phyloP scores from a whole-genome alignment of 2,113 vertebrate species.

The Cyanoliseus patagonus region DNA sequence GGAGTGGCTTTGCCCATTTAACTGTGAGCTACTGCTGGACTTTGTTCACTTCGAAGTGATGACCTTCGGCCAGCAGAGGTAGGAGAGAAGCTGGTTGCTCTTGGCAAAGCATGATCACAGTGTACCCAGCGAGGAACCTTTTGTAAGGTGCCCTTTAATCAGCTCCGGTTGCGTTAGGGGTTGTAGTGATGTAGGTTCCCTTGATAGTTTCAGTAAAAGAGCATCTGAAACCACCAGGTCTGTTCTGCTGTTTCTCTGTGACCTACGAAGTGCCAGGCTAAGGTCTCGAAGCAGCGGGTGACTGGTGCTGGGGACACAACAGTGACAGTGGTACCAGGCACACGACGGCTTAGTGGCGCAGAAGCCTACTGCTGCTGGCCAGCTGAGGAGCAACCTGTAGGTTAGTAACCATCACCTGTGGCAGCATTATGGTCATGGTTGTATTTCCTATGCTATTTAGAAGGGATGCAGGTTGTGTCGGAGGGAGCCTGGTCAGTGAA shows the following conservation, averaged over 20 bases:
- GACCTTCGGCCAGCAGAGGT: constrained; percentile 30
- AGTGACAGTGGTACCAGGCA: rapidly evolving
- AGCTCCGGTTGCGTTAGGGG: not conserved
- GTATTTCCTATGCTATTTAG: not conserved
- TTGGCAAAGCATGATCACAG: not conserved
- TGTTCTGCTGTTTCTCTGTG: not conserved
- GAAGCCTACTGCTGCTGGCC: not conserved
- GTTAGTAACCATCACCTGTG: not conserved
- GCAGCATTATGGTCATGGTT: not conserved
- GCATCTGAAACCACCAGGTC: not conserved
- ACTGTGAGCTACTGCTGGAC: not conserved
- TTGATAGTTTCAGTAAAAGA: not conserved
- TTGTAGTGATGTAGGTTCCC: not conserved
- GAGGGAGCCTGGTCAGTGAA: not conserved
- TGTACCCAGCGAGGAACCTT: constrained; percentile 60
- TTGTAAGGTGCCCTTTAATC: constrained; percentile 42
- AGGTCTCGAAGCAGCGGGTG: rapidly evolving
- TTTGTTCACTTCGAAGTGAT: not conserved
- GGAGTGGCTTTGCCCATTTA: not conserved
- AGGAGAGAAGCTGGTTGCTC: constrained; percentile 1
- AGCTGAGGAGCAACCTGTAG: not conserved
- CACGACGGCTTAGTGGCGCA: rapidly evolving
- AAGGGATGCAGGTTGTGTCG: not conserved
- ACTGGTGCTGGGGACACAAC: not conserved
- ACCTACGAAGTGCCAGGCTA: not conserved